phyloP scores from a whole-genome alignment of 2,888 invertebrate genomes.

The Petrolisthes cinctipes region DNA sequence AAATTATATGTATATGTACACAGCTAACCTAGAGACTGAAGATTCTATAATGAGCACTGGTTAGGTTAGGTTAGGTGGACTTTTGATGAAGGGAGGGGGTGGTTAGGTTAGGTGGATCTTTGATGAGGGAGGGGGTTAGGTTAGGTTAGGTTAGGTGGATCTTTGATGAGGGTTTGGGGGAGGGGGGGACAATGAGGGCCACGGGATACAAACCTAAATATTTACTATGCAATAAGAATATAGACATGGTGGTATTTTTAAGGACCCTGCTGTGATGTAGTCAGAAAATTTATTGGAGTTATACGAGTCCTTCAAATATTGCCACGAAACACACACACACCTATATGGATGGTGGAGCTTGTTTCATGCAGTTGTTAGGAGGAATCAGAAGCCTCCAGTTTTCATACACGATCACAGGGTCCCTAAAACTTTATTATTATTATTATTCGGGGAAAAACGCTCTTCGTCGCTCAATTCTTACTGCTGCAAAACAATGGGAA shows the following conservation, averaged over 20 bases:
- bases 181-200: conserved; percentile 26
- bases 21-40: conserved; percentile 59
- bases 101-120: neutral
- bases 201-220: conserved; percentile 27
- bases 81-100: neutral
- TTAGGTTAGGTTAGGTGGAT: neutral
- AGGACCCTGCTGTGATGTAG: neutral
- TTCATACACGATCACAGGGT: too few species aligned
- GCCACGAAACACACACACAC: neutral
- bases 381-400: too few species aligned
- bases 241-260: neutral
- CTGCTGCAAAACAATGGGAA: too few species aligned
- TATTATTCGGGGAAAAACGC: too few species aligned
- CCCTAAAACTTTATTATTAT: too few species aligned
- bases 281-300: neutral
- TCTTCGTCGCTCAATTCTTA: too few species aligned
- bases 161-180: conserved; percentile 10
- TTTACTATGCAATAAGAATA: conserved; percentile 20
- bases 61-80: conserved; percentile 23
- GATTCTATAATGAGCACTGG: conserved; percentile 61
- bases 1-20: conserved; percentile 49
- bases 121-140: neutral
- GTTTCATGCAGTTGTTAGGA: too few species aligned
- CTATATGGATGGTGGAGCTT: too few species aligned
- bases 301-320: neutral